Evolutionary conservation across 2,113 vertebrate species (phyloP).

Genomic region (Sterna hirundo): DNA sequence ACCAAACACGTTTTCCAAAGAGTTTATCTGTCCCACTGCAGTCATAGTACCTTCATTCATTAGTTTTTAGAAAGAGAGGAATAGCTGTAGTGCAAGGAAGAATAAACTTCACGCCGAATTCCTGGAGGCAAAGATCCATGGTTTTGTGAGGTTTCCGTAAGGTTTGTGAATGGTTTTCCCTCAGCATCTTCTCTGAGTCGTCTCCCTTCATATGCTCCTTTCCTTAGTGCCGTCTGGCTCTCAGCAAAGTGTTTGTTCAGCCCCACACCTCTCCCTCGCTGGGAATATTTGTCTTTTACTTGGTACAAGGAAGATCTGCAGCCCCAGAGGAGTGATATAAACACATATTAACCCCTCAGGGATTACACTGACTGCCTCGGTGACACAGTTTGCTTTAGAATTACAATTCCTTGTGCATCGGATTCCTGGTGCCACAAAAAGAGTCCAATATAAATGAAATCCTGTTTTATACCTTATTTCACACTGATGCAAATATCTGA

Average conservation of each 20-base stretch:
- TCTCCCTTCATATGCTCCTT: accelerated
- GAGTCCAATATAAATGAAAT: not conserved
- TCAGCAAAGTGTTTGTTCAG: not conserved
- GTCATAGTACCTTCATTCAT: too few relatives aligned
- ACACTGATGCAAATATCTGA: not conserved
- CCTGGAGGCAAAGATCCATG: not conserved
- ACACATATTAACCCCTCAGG: constrained; percentile 53
- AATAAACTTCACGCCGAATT: not conserved
- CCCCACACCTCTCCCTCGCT: constrained; percentile 48
- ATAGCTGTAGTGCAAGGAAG: not conserved
- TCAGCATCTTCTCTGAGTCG: not conserved
- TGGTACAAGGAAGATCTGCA: constrained; percentile 52
- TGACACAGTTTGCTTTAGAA: not conserved
- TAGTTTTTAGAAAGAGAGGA: not conserved
- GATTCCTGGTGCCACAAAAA: not conserved
- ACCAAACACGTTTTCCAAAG: not conserved
- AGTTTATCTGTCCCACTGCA: not conserved
- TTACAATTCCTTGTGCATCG: not conserved
- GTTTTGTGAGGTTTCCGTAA: not conserved
- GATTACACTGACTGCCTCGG: not conserved
- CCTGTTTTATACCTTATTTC: not conserved
- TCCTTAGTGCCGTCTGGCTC: not conserved
- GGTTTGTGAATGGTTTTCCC: not conserved
- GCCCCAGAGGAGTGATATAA: constrained; percentile 50
- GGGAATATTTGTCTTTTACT: constrained; percentile 82